Base-by-base conservation (phyloP, 2,797 vertebrate genomes). In the Columba guinea region DNA sequence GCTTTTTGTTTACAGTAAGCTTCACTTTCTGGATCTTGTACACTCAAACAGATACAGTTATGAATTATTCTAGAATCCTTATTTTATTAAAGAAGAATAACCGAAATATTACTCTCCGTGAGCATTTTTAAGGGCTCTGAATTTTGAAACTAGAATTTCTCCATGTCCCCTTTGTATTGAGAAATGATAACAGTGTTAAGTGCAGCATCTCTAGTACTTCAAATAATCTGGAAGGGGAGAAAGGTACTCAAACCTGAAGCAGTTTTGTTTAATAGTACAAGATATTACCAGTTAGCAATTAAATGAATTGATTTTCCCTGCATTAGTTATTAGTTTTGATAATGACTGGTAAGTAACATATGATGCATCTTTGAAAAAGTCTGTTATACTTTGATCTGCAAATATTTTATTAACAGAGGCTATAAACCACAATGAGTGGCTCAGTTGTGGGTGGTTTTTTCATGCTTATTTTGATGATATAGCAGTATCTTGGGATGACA, bases 401-500 rank as follows among this genome's bases (percentile, higher is more conserved):
- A 90, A 70, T 93, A 80, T 96, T 96, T 97, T 96, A 95, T 97
- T 95, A 96, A 89, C 79, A 80, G 87, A 89, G 93, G 51, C 89
- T 92, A 79, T 89, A 81, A 96, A 90, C 87, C 89, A 49, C 87
- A 96, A 95, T 51, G 80, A 95, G 64, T 80, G 69, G 86, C 92
- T 96, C 84, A 93, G 88, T 91, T 87, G 71, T 91, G 94, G 90
- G 89, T 95, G 92, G 49, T 90, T 95, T 94, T 46, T 89, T 96
- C 69, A 68, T 96, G 87, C 80, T 95, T 96, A 91, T 96, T 97
- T 94, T 89, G 96, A 78, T 97, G 95, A 94, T 90, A 77, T 52
- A 89, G 87, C 64, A 93, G 70, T 95, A 94, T 96, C 82, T 91
- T 92, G 91, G 95, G 95, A 96, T 97, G 96, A 95, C 70, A 94